Evolutionary conservation across 1,140 invertebrate genomes (phyloP).

Genomic region (Pseudomyrmex pallidus): DNA sequence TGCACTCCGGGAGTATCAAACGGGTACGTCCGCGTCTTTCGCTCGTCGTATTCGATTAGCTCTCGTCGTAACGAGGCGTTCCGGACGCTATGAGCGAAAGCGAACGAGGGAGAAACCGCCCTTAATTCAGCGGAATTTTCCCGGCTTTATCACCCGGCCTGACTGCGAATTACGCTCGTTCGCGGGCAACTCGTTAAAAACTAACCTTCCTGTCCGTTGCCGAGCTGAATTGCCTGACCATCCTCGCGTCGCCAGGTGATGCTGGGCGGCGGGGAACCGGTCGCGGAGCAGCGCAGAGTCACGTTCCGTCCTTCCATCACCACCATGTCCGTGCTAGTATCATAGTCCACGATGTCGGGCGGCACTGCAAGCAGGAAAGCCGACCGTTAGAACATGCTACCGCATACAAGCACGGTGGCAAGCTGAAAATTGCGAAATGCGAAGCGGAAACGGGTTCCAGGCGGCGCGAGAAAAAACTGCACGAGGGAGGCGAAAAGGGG

Average conservation of each 20-base stretch:
- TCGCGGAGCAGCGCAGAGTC: constrained; percentile 91
- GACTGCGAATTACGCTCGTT: constrained; percentile 52
- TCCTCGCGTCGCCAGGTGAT: constrained; percentile 94
- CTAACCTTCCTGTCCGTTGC: constrained; percentile 83
- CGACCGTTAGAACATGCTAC: not conserved
- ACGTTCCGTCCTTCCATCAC: constrained; percentile 95
- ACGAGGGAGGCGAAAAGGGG: too few relatives aligned
- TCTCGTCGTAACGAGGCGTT: constrained; percentile 14
- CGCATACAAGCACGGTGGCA: not conserved
- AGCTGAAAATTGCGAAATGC: too few relatives aligned
- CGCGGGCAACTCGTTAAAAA: constrained; percentile 51
- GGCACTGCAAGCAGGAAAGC: constrained; percentile 88
- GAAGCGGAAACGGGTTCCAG: not conserved
- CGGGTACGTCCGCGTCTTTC: constrained; percentile 6
- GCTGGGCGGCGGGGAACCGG: constrained; percentile 92
- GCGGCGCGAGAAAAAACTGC: too few relatives aligned
- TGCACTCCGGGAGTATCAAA: constrained; percentile 41
- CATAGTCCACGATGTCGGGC: constrained; percentile 93
- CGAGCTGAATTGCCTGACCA: constrained; percentile 88
- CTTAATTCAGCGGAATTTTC: constrained; percentile 54
- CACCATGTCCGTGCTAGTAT: constrained; percentile 94
- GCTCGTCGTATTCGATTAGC: constrained; percentile 52
- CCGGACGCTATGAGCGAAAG: not conserved
- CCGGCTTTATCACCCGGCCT: constrained; percentile 22
- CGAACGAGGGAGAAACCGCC: not conserved